Conservation (phyloP, 1,140 invertebrate species). For the Chlorops oryzae region DNA sequence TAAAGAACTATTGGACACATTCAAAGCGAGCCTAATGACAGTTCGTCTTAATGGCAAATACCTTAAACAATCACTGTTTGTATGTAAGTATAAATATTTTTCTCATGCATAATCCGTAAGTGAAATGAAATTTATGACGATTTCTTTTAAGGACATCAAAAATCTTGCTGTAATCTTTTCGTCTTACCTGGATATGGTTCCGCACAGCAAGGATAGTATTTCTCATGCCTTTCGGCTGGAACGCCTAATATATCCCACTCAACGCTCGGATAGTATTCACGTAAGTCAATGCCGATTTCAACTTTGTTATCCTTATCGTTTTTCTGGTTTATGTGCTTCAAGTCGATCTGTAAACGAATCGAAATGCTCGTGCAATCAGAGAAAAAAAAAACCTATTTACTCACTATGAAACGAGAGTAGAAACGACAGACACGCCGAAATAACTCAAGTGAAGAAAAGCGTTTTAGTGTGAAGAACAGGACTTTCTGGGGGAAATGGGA, state of each 20-base stretch:
- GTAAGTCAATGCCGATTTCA: conserved; percentile 83
- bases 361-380: not conserved
- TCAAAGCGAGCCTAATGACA: too few species aligned
- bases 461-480: too few species aligned
- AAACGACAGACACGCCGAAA: too few species aligned
- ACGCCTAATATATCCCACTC: conserved; percentile 97
- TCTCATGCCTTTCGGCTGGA: conserved; percentile 80
- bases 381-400: not conserved
- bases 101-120: conserved; percentile 8
- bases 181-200: conserved; percentile 80
- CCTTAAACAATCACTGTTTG: too few species aligned
- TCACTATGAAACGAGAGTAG: too few species aligned
- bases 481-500: too few species aligned
- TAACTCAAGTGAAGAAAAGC: too few species aligned
- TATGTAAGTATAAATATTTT: too few species aligned
- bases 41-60: too few species aligned
- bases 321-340: conserved; percentile 84
- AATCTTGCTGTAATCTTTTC: too few species aligned
- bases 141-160: conserved; percentile 6
- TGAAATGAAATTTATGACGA: conserved; percentile 10
- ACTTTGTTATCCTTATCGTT: conserved; percentile 69
- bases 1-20: too few species aligned
- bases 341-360: conserved; percentile 64
- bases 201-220: conserved; percentile 82
- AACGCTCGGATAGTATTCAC: conserved; percentile 91